Evolutionary conservation across 2,797 vertebrate genomes (phyloP).

Genomic region (Lagorchestes hirsutus): DNA sequence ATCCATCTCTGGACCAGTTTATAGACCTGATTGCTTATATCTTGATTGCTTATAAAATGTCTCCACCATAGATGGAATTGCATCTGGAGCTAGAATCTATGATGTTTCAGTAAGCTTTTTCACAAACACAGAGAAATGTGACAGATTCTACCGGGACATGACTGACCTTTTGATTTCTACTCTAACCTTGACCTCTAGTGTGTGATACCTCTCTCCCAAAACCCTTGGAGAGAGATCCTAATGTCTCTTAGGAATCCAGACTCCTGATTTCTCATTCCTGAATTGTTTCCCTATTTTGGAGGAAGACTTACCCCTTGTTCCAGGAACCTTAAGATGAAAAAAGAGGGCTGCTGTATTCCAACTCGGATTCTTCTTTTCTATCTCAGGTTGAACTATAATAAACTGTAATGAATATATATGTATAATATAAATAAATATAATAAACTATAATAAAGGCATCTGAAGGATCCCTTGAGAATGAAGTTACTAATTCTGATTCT

Average conservation of each 20-base stretch:
- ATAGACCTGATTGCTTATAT: conserved; percentile 93
- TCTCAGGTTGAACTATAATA: too few relatives aligned
- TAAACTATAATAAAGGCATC: too few relatives aligned
- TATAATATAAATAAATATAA: too few relatives aligned
- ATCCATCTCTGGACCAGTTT: conserved; percentile 92
- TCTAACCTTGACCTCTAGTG: conserved; percentile 79
- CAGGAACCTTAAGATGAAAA: neutral
- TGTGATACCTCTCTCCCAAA: conserved; percentile 58
- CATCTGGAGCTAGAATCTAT: conserved; percentile 93
- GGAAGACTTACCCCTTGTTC: conserved; percentile 41
- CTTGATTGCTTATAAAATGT: conserved; percentile 89
- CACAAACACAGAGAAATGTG: conserved; percentile 85
- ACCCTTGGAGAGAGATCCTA: conserved; percentile 66
- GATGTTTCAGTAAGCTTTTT: conserved; percentile 90
- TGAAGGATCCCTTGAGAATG: too few relatives aligned
- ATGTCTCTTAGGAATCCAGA: conserved; percentile 66
- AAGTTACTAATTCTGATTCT: too few relatives aligned
- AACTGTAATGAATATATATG: too few relatives aligned
- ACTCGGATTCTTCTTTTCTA: too few relatives aligned
- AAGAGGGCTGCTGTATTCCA: too few relatives aligned
- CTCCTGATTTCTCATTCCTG: conserved; percentile 39
- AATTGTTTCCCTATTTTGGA: conserved; percentile 47
- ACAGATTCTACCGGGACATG: conserved; percentile 69
- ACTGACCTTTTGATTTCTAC: conserved; percentile 79
- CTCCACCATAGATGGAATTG: conserved; percentile 92